Percentiles rank a stretch among this genome's conserved stretches.
Evolutionary conservation across 2,113 vertebrate genomes (phyloP).

Genomic region (Mesitornis unicolor): DNA sequence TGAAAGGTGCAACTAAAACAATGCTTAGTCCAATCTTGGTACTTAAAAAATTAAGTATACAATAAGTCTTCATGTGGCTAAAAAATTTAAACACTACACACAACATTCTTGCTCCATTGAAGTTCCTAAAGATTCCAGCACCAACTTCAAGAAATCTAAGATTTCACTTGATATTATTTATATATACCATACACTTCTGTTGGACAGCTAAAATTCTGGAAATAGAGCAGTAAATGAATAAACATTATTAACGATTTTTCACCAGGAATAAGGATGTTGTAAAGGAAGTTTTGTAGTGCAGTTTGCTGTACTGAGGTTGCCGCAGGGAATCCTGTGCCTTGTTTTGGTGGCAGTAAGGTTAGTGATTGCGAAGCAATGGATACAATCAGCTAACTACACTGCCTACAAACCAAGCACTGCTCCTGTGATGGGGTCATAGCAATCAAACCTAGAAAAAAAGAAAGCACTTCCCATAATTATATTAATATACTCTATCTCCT

Average conservation of each 20-base stretch:
- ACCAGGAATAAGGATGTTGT: background rate
- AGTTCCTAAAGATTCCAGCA: background rate
- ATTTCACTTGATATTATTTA: background rate
- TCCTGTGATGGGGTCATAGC: background rate
- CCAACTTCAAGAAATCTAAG: background rate
- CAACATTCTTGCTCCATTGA: background rate
- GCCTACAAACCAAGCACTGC: slow-evolving; percentile 86
- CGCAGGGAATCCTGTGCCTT: slow-evolving; percentile 59
- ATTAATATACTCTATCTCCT: background rate
- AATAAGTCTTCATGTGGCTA: background rate
- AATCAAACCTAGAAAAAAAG: background rate
- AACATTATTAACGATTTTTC: background rate
- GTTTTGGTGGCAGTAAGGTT: slow-evolving; percentile 88
- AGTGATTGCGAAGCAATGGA: slow-evolving; percentile 77
- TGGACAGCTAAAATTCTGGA: background rate
- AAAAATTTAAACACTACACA: background rate
- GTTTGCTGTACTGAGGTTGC: background rate
- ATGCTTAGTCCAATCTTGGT: background rate
- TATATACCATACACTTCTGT: rapidly evolving
- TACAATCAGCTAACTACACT: slow-evolving; percentile 93
- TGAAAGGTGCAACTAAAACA: background rate
- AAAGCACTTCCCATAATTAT: background rate
- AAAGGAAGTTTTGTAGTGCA: background rate
- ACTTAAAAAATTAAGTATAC: background rate
- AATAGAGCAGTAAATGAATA: background rate